Conservation (phyloP, 2,113 vertebrate genomes). For the Cryptomyrus ogoouensis region DNA sequence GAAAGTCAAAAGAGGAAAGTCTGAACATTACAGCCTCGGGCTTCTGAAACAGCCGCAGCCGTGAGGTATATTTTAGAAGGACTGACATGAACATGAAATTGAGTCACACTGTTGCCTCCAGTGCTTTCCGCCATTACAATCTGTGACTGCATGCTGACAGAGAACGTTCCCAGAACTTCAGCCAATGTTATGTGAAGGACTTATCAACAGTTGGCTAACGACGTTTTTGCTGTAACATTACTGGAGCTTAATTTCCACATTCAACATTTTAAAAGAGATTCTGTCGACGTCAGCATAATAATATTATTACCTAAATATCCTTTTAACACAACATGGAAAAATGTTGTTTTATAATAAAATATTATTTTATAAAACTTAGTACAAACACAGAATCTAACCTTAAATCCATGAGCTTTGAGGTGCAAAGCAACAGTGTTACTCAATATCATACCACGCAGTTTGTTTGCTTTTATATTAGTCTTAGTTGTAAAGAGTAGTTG, state of each 20-base stretch:
- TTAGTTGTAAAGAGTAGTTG: background rate
- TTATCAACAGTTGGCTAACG: background rate
- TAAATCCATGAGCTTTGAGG: background rate
- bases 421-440: background rate
- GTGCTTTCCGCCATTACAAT: background rate
- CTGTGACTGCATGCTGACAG: background rate
- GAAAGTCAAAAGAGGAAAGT: background rate
- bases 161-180: background rate
- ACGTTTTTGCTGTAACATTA: background rate
- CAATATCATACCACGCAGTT: background rate
- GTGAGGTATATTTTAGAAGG: background rate
- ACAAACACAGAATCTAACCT: background rate
- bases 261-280: background rate
- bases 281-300: background rate
- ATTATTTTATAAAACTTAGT: background rate
- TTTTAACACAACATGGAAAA: background rate
- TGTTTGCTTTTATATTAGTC: background rate
- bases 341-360: background rate
- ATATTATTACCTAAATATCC: background rate
- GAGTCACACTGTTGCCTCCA: background rate
- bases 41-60: conserved; percentile 28
- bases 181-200: background rate
- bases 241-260: background rate
- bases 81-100: background rate
- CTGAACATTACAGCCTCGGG: background rate